Evolutionary conservation across 2,113 vertebrate species (phyloP).

Genomic region (Hippocampus comes): DNA sequence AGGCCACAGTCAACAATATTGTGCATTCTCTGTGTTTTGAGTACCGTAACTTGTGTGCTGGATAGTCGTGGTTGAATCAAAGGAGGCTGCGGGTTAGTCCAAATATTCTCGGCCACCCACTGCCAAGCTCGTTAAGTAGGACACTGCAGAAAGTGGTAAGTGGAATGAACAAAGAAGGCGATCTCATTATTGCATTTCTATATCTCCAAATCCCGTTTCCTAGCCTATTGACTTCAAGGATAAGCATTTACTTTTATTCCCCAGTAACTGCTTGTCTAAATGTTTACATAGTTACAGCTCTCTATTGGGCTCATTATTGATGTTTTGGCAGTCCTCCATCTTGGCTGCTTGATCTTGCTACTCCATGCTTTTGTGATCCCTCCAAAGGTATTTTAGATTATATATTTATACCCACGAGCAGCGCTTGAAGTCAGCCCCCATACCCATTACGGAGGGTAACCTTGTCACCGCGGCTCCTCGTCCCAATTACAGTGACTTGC

Average conservation of each 20-base stretch:
- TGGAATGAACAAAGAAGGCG: conserved; percentile 28
- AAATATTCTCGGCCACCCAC: background rate
- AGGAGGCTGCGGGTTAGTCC: background rate
- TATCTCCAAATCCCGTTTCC: conserved; percentile 1
- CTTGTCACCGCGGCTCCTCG: conserved; percentile 50
- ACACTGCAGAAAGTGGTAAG: background rate
- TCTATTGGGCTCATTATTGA: conserved; percentile 54
- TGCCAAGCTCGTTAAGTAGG: background rate
- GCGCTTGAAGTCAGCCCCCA: conserved; percentile 55
- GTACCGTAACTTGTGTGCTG: background rate
- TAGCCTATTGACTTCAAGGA: conserved; percentile 32
- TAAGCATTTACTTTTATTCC: conserved; percentile 32
- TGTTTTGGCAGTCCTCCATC: conserved; percentile 50
- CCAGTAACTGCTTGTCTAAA: conserved; percentile 23
- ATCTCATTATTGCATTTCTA: conserved; percentile 42
- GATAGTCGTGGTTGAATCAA: background rate
- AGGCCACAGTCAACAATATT: background rate
- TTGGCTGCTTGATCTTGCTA: conserved; percentile 19
- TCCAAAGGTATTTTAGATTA: conserved; percentile 38
- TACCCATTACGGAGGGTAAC: conserved; percentile 58
- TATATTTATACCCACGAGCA: conserved; percentile 51
- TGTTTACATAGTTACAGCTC: conserved; percentile 45
- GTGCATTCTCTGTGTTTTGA: background rate
- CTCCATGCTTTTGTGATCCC: conserved; percentile 34
- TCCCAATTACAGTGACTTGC: conserved; percentile 60